Evolutionary conservation across 2,797 vertebrate genomes (phyloP).

Genomic region (Gouania willdenowi): DNA sequence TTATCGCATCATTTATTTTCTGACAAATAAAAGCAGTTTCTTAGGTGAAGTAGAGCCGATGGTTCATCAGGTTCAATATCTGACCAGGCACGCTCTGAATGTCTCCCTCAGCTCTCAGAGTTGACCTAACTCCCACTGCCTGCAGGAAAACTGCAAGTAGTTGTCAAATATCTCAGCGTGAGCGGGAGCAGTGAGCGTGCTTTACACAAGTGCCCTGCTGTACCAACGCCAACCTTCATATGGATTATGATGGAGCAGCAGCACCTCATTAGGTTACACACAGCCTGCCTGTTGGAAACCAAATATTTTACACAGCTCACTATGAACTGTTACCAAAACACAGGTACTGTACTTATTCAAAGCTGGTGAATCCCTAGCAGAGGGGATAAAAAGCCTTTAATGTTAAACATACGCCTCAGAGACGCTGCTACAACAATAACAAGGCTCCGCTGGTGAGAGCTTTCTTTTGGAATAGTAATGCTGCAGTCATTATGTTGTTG

Average conservation of each 20-base stretch:
- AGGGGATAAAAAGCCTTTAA: too few species aligned
- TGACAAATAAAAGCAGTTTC: too few species aligned
- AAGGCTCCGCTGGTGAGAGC: too few species aligned
- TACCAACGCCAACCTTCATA: conserved; percentile 11
- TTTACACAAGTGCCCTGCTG: conserved; percentile 16
- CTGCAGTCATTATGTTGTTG: too few species aligned
- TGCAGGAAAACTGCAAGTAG: conserved; percentile 42
- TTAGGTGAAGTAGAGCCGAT: neutral
- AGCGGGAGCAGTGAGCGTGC: neutral
- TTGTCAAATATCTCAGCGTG: conserved; percentile 41
- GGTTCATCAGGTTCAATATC: conserved; percentile 8
- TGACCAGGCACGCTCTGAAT: conserved; percentile 1
- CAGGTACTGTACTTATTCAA: too few species aligned
- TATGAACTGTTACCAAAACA: too few species aligned
- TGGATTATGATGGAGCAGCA: conserved; percentile 10
- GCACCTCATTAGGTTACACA: conserved; percentile 11
- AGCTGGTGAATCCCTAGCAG: too few species aligned
- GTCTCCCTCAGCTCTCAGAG: conserved; percentile 15
- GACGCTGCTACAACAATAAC: too few species aligned
- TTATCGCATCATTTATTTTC: too few species aligned
- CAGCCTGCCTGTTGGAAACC: conserved; percentile 20
- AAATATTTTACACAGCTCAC: conserved; percentile 18
- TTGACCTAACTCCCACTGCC: conserved; percentile 29
- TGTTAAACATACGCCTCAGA: too few species aligned
- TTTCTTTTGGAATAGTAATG: too few species aligned